Evolutionary conservation across 2,113 vertebrate genomes (phyloP).

Genomic region (Chiloscyllium plagiosum): DNA sequence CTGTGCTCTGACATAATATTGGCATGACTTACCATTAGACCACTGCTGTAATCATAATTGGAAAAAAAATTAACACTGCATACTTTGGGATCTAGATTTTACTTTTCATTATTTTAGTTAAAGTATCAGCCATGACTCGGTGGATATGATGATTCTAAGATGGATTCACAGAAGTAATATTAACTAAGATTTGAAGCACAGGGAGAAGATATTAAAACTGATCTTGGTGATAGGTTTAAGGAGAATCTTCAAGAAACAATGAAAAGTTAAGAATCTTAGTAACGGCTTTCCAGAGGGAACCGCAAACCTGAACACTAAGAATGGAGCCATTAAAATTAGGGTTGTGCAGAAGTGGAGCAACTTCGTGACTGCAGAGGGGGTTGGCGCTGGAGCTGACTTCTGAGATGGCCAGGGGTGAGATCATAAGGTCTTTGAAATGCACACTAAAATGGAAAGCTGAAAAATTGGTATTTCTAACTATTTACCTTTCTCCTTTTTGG

Average conservation of each 20-base stretch:
- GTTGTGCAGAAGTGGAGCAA: background rate
- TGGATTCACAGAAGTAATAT: background rate
- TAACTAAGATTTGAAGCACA: background rate
- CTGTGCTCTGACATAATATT: background rate
- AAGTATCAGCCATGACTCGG: background rate
- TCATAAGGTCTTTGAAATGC: background rate
- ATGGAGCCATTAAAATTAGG: background rate
- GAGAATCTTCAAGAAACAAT: background rate
- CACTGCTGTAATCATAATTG: background rate
- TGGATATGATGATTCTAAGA: background rate
- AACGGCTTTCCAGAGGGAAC: background rate
- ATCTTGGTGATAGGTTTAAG: background rate
- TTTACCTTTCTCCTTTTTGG: conserved; percentile 35
- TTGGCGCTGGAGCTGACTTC: background rate
- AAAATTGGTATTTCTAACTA: background rate
- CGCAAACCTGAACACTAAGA: background rate
- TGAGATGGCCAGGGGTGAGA: background rate
- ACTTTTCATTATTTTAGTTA: background rate
- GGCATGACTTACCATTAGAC: background rate
- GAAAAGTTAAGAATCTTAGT: background rate
- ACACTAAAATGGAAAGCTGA: background rate
- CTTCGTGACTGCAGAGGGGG: too few species aligned
- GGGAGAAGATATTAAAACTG: background rate
- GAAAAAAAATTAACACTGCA: background rate
- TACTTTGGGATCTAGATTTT: background rate